Evolutionary conservation across 2,888 invertebrate species (phyloP).

Genomic region (Omphaloscelis lunosa): DNA sequence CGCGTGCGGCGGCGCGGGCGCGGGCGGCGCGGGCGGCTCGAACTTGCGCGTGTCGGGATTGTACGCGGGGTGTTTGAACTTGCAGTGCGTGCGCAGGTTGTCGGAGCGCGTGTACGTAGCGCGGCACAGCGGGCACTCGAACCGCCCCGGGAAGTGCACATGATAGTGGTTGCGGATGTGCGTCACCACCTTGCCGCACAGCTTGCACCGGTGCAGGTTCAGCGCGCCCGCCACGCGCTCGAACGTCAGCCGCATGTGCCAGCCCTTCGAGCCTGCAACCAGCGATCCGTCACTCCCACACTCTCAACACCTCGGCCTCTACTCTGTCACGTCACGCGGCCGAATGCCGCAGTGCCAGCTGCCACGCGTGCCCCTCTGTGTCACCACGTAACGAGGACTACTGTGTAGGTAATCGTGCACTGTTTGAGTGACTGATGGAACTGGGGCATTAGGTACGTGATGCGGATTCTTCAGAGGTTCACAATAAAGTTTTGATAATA

Average conservation of each 20-base stretch:
- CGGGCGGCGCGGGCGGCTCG: constrained; percentile 92
- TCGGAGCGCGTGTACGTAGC: constrained; percentile 98
- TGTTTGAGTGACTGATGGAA: constrained; percentile 63
- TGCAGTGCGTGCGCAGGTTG: constrained; percentile 97
- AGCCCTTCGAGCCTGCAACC: constrained; percentile 98
- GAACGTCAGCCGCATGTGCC: constrained; percentile 98
- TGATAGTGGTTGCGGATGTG: constrained; percentile 98
- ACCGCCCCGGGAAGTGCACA: constrained; percentile 97
- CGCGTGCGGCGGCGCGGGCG: constrained; percentile 87
- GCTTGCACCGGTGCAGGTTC: constrained; percentile 98
- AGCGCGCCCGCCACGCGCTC: constrained; percentile 97
- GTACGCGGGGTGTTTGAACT: constrained; percentile 97
- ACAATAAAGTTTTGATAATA: constrained; percentile 44
- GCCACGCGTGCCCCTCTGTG: constrained; percentile 51
- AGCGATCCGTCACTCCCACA: constrained; percentile 82
- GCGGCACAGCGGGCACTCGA: constrained; percentile 97
- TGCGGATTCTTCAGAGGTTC: constrained; percentile 65
- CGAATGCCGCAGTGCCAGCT: constrained; percentile 75
- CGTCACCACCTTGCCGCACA: constrained; percentile 98
- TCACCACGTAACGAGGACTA: constrained; percentile 33
- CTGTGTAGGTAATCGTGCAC: constrained; percentile 45
- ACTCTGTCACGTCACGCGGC: constrained; percentile 56
- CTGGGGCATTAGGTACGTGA: constrained; percentile 75
- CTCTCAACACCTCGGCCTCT: constrained; percentile 52
- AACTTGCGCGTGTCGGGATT: constrained; percentile 97